Percentiles rank a stretch among this genome's conserved stretches.
Evolutionary conservation across 2,888 invertebrate genomes (phyloP).

Genomic region (Andrena minutula): DNA sequence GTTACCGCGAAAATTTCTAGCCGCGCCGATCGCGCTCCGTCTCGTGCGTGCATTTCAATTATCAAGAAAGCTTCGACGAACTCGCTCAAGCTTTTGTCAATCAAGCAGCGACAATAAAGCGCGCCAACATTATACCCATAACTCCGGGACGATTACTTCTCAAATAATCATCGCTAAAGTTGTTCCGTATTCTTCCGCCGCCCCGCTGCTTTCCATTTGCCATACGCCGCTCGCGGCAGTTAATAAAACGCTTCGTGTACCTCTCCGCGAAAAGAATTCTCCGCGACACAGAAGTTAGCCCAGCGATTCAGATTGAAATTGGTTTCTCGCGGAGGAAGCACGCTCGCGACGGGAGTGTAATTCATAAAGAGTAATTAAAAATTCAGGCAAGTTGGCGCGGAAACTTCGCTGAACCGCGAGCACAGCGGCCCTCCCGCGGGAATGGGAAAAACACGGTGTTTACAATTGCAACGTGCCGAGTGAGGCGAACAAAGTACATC

Average conservation of each 20-base stretch:
- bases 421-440: slow-evolving; percentile 11
- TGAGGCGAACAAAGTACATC: neutral
- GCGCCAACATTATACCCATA: neutral
- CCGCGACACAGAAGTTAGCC: neutral
- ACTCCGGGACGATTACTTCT: slow-evolving; percentile 5
- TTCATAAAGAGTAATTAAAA: slow-evolving; percentile 41
- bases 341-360: slow-evolving; percentile 2
- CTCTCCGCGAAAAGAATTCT: neutral
- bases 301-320: slow-evolving; percentile 16
- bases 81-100: slow-evolving; percentile 5
- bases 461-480: neutral
- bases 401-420: slow-evolving; percentile 10
- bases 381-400: slow-evolving; percentile 1
- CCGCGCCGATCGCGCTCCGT: neutral
- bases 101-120: neutral
- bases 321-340: slow-evolving; percentile 6
- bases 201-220: neutral
- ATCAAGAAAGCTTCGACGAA: slow-evolving; percentile 21
- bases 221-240: neutral
- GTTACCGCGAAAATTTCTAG: slow-evolving; percentile 5
- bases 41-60: slow-evolving; percentile 32
- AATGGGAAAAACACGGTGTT: neutral
- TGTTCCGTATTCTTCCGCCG: neutral
- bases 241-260: neutral
- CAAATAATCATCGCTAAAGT: neutral